Conservation (phyloP, 2,113 vertebrate genomes). For the Boulengeromyrus knoepffleri region DNA sequence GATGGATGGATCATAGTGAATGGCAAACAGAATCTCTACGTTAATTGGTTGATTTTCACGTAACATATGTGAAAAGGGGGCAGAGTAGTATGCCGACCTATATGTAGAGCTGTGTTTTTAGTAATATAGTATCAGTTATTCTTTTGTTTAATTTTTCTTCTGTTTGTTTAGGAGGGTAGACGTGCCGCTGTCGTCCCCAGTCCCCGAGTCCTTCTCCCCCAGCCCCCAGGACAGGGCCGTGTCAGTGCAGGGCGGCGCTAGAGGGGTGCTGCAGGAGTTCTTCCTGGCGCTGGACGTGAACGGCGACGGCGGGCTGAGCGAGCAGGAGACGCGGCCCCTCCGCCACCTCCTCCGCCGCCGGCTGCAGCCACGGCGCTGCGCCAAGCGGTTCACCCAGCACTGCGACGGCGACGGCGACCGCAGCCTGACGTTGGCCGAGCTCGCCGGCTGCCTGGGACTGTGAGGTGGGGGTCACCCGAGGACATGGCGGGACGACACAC, state of each 20-base stretch:
- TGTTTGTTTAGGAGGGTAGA: neutral
- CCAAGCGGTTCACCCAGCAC: conserved; percentile 52
- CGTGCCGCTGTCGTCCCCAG: neutral
- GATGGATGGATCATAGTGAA: neutral
- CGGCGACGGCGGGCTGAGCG: conserved; percentile 43
- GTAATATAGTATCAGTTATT: neutral
- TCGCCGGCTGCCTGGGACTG: conserved; percentile 47
- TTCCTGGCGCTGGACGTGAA: conserved; percentile 51
- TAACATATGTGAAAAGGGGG: neutral
- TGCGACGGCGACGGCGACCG: conserved; percentile 49
- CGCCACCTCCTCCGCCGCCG: conserved; percentile 26
- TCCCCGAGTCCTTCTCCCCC: neutral
- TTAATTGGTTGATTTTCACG: neutral
- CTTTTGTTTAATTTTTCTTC: neutral
- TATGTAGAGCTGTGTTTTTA: neutral
- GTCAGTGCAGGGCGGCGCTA: conserved; percentile 24
- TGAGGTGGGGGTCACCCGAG: conserved; percentile 17
- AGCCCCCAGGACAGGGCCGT: neutral
- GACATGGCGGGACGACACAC: neutral
- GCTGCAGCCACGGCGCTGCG: conserved; percentile 49
- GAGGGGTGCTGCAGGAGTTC: conserved; percentile 44
- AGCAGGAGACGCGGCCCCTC: conserved; percentile 48
- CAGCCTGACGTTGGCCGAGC: conserved; percentile 46
- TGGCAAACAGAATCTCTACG: neutral
- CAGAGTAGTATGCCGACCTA: neutral